Evolutionary conservation across 2,797 vertebrate species (phyloP).

Genomic region (Podarcis siculus): DNA sequence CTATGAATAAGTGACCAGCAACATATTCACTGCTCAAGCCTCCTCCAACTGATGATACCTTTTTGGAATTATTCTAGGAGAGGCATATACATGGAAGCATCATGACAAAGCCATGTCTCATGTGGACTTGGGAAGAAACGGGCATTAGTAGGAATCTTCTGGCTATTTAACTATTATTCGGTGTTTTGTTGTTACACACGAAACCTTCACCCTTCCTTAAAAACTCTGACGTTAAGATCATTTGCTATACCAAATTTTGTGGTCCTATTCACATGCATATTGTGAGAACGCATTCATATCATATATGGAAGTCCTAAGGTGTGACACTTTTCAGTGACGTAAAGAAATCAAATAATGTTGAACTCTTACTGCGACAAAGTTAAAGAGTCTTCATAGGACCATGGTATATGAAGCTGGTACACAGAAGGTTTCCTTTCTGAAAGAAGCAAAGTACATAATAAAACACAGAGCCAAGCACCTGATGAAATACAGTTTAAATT

Average conservation of each 20-base stretch:
- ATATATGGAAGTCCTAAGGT: not conserved
- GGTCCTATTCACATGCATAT: not conserved
- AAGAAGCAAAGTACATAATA: conserved; percentile 34
- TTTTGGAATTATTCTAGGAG: not conserved
- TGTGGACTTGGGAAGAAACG: not conserved
- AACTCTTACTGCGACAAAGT: conserved; percentile 83
- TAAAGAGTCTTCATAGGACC: conserved; percentile 93
- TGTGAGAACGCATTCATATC: not conserved
- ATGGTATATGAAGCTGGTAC: conserved; percentile 90
- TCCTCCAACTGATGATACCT: not conserved
- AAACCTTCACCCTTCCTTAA: not conserved
- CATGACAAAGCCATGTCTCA: not conserved
- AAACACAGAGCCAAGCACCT: not conserved
- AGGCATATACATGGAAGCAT: not conserved
- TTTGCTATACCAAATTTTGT: not conserved
- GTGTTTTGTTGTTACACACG: too few relatives aligned
- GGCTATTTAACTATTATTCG: not conserved
- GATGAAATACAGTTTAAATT: too few relatives aligned
- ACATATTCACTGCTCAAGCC: not conserved
- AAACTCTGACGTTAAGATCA: not conserved
- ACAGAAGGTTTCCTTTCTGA: conserved; percentile 86
- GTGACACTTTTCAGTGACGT: not conserved
- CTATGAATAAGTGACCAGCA: not conserved
- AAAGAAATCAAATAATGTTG: conserved; percentile 32
- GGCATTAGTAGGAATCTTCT: not conserved